phyloP scores from a whole-genome alignment of 2,888 invertebrate genomes.

The Archaeoteleia sp. region DNA sequence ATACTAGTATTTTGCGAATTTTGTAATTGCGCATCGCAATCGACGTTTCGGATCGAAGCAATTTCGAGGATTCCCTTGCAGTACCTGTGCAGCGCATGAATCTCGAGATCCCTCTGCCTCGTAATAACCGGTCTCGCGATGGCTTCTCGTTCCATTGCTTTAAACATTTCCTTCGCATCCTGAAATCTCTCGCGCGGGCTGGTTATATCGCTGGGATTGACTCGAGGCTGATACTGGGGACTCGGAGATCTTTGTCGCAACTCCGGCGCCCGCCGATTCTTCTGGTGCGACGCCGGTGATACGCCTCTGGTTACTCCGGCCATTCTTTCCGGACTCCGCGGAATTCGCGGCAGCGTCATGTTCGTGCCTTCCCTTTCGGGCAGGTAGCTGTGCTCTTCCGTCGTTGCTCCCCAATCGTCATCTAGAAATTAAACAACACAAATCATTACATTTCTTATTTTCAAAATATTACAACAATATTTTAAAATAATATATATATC shows the following conservation, averaged over 20 bases:
- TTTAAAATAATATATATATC: too few relatives aligned
- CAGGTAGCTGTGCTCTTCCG: slow-evolving; percentile 69
- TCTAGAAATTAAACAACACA: slow-evolving; percentile 77
- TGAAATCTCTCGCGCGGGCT: slow-evolving; percentile 86
- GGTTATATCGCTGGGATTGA: slow-evolving; percentile 69
- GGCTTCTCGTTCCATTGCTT: slow-evolving; percentile 83
- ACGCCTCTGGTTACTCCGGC: slow-evolving; percentile 57
- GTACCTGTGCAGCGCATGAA: slow-evolving; percentile 53
- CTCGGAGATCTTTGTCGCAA: slow-evolving; percentile 74
- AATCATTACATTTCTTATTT: not conserved
- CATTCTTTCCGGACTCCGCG: slow-evolving; percentile 68
- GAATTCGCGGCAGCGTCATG: slow-evolving; percentile 68
- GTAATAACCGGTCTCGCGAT: slow-evolving; percentile 63
- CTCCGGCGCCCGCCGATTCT: slow-evolving; percentile 76
- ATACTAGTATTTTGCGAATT: too few relatives aligned
- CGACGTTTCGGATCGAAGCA: too few relatives aligned
- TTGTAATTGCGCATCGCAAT: too few relatives aligned
- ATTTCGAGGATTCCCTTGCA: not conserved
- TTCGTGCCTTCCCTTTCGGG: slow-evolving; percentile 60
- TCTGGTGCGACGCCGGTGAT: slow-evolving; percentile 61
- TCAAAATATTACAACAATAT: not conserved
- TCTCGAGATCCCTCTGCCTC: slow-evolving; percentile 62
- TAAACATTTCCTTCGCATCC: slow-evolving; percentile 90
- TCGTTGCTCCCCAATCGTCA: slow-evolving; percentile 80
- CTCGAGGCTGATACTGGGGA: slow-evolving; percentile 74